A percentile compares a stretch with the other conserved stretches of the same genome.
Evolutionary conservation across 2,113 vertebrate species (phyloP).

Genomic region (Redunca redunca): DNA sequence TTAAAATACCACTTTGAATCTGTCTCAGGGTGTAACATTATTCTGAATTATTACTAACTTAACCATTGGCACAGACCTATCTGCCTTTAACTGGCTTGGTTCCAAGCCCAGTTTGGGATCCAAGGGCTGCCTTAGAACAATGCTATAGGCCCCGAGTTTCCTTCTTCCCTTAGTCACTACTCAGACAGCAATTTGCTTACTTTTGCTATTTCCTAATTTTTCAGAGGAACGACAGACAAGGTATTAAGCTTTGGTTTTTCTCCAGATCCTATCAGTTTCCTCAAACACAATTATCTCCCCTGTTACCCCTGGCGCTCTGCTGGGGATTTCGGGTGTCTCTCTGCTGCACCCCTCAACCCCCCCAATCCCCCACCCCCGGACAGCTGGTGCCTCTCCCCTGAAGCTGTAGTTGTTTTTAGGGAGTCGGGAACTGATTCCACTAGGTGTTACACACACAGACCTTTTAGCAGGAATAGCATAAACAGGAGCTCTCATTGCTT

Average conservation of each 20-base stretch:
- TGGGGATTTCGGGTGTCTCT: not conserved
- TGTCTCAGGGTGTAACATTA: not conserved
- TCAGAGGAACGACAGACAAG: not conserved
- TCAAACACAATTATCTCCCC: not conserved
- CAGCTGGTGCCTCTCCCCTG: not conserved
- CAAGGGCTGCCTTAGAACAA: not conserved
- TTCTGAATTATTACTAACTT: constrained; percentile 16
- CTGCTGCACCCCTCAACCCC: no score
- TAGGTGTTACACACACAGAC: not conserved
- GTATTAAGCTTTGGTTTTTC: not conserved
- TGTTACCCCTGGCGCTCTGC: not conserved
- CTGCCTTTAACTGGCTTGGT: not conserved
- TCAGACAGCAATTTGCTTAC: not conserved
- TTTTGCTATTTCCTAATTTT: constrained; percentile 31
- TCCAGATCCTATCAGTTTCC: constrained; percentile 37
- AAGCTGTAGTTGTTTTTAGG: constrained; percentile 12
- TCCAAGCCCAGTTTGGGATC: not conserved
- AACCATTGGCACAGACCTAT: not conserved
- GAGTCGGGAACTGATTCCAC: not conserved
- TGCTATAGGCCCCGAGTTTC: not conserved
- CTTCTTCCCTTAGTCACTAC: not conserved
- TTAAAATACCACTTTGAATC: not conserved
- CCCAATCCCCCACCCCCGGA: not conserved
- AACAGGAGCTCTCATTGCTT: not conserved
- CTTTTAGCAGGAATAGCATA: not conserved